Base-by-base conservation (phyloP, 2,113 vertebrate genomes). In the Paradoxurus hermaphroditus region DNA sequence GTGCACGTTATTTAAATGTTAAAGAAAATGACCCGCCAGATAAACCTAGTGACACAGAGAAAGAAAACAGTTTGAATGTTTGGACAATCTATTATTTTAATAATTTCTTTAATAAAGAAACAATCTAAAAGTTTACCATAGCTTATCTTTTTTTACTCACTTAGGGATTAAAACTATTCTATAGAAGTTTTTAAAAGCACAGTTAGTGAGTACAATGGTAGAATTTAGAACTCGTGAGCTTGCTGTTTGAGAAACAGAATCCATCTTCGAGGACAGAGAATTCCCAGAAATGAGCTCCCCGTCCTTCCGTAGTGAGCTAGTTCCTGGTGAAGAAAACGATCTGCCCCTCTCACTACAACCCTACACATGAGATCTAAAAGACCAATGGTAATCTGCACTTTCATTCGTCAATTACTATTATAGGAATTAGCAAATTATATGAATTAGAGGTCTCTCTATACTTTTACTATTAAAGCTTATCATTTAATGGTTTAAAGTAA, bases 61-160 rank as follows among this genome's bases (percentile, higher is more conserved):
- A 89, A 93, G 65, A 90, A 84, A 56, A 46, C 29, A 44, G 79
- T 62, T 86, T 92, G 31, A 31, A 19, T 89, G 84, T 93, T 92
- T 91, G n/a, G 95, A 97, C 97, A 98, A 94, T 98, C 96, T 94
- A 4, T 94, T 90, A 70, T 93, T 88, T 96, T 94, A 88, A 77
- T 86, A 90, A 90, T 81, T 94, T 95, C 62, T 94, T 86, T 94
- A 96, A 88, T 82, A 85, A 87, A 95, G 70, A 78, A 90, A 86
- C 78, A 94, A 79, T 86, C 78, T 93, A 73, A 94, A 96, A 83
- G 46, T 62, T 94, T 90, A 31, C 29, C 49, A 62, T n/a, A 72
- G 23, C 23, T 95, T 86, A 67, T 75, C 87, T 56, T 81, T 87
- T 8, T 11, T 41, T 25, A 31, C 29, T 93, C 53, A 78, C 51